These are phyloP conservation scores for Aphidoletes aphidimyza DNA, from an alignment of 2,888 invertebrate genomes.

Conservation along the genomic window DNA sequence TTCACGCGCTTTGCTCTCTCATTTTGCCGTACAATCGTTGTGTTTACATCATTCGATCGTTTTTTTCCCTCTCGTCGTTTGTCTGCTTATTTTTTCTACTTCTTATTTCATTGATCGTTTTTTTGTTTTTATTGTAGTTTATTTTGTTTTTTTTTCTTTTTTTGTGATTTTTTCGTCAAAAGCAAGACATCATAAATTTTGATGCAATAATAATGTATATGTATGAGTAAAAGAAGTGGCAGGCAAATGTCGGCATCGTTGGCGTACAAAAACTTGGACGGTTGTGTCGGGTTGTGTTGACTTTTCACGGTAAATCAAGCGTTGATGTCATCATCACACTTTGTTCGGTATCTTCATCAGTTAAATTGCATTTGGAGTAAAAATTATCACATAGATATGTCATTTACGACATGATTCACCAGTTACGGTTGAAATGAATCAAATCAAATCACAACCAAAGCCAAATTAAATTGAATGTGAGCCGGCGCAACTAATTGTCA, in stretches of 20 bases:
- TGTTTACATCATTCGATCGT: background rate
- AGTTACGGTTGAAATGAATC: background rate
- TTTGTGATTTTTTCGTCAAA: background rate
- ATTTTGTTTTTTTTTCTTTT: background rate
- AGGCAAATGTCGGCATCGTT: background rate
- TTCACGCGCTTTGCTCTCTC: no score
- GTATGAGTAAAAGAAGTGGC: background rate
- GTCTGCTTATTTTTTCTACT: background rate
- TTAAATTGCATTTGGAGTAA: conserved; percentile 28
- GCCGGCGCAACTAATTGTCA: no score
- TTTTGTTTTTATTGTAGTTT: background rate
- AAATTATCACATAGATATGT: conserved; percentile 43
- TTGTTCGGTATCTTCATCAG: conserved; percentile 25
- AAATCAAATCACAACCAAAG: background rate
- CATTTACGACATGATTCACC: conserved; percentile 45
- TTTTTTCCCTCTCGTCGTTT: background rate
- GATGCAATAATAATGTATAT: background rate
- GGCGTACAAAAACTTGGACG: background rate
- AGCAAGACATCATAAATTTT: conserved; percentile 44
- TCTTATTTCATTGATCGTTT: background rate
- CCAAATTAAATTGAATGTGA: no score
- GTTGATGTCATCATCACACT: background rate
- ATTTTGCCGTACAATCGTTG: background rate
- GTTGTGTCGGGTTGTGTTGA: background rate
- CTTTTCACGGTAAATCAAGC: background rate